Percentiles rank a stretch among this genome's conserved stretches.
Evolutionary conservation across 2,888 invertebrate genomes (phyloP).

Genomic region (Thymelicus lineola): DNA sequence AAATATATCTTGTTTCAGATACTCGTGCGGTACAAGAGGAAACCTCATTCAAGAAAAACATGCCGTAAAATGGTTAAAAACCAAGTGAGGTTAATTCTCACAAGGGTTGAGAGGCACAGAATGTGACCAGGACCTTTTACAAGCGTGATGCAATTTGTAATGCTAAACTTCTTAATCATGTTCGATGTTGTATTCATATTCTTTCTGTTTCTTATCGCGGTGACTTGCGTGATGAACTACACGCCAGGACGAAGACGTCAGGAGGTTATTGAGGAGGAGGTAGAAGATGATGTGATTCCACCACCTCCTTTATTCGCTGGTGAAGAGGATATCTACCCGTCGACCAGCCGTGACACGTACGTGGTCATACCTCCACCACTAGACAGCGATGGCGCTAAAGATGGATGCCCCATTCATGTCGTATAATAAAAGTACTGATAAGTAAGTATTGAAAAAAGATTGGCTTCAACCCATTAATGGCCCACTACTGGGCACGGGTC

Average conservation of each 20-base stretch:
- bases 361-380: constrained; percentile 79
- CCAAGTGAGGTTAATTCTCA: constrained; percentile 20
- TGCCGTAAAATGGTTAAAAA: constrained; percentile 34
- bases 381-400: constrained; percentile 69
- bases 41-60: neutral
- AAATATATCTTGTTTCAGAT: constrained; percentile 37
- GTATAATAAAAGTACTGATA: constrained; percentile 79
- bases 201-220: constrained; percentile 93
- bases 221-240: constrained; percentile 93
- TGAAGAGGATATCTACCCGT: constrained; percentile 59
- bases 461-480: too few relatives aligned
- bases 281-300: constrained; percentile 79
- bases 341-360: constrained; percentile 75
- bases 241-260: constrained; percentile 87
- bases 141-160: constrained; percentile 92
- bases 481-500: too few relatives aligned
- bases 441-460: constrained; percentile 54
- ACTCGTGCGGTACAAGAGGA: neutral
- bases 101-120: constrained; percentile 56
- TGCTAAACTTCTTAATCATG: constrained; percentile 94
- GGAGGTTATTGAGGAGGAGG: constrained; percentile 79
- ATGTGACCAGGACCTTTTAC: constrained; percentile 65
- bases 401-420: constrained; percentile 80
- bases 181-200: constrained; percentile 95
- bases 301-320: constrained; percentile 79